Evolutionary conservation across 2,888 invertebrate genomes (phyloP).

Genomic region (Tipula helvola): DNA sequence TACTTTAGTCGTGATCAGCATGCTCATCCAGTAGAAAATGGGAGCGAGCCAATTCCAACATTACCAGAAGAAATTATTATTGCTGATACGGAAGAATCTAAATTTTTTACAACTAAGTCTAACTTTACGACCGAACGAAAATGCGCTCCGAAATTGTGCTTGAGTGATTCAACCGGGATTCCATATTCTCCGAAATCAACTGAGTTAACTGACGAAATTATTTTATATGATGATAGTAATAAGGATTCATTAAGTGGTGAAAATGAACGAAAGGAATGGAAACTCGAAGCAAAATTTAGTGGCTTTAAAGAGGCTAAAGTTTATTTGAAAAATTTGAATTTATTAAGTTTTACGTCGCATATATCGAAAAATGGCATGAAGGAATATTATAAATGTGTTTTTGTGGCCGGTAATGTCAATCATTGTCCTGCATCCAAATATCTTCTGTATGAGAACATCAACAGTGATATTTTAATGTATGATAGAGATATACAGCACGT

Average conservation of each 20-base stretch:
- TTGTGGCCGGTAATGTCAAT: neutral
- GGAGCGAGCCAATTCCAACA: neutral
- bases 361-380: neutral
- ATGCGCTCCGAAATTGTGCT: neutral
- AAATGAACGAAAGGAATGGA: neutral
- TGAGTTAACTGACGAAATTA: neutral
- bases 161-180: neutral
- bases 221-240: too few relatives aligned
- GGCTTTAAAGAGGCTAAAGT: neutral
- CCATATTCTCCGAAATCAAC: neutral
- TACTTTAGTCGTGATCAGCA: neutral
- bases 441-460: neutral
- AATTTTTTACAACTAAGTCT: neutral
- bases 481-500: neutral
- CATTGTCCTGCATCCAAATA: neutral
- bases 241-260: neutral
- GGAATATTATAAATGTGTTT: neutral
- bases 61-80: neutral
- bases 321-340: neutral
- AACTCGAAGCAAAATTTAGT: neutral
- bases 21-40: neutral
- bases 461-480: neutral
- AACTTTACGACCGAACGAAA: neutral
- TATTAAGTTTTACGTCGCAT: neutral
- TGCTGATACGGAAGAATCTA: neutral